These are phyloP conservation scores for Hydraecia micacea DNA, from an alignment of 2,888 invertebrate genomes.

Conservation along the genomic window DNA sequence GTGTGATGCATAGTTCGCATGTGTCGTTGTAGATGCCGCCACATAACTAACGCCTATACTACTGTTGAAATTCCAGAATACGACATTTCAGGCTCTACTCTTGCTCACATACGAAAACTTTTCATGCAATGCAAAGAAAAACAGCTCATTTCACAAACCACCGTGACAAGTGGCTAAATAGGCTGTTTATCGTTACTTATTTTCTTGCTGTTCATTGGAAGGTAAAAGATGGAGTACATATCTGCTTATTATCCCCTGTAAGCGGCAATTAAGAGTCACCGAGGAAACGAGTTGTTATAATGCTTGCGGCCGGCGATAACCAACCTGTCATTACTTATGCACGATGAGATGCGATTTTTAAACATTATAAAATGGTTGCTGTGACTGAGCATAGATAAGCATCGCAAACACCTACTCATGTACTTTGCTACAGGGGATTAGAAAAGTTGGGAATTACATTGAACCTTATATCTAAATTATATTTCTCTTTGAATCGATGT, in stretches of 20 bases:
- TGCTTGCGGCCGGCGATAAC: slow-evolving; percentile 53
- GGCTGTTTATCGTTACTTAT: slow-evolving; percentile 51
- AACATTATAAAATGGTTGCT: slow-evolving; percentile 51
- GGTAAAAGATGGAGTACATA: slow-evolving; percentile 52
- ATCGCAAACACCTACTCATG: slow-evolving; percentile 40
- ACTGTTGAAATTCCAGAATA: neutral
- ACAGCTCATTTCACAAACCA: slow-evolving; percentile 27
- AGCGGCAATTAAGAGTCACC: slow-evolving; percentile 64
- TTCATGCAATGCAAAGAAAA: neutral
- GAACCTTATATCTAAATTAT: neutral
- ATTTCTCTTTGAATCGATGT: neutral
- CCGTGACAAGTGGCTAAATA: slow-evolving; percentile 55
- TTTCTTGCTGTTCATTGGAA: slow-evolving; percentile 49
- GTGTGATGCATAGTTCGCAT: neutral
- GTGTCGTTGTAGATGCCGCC: neutral
- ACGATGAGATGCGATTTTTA: slow-evolving; percentile 63
- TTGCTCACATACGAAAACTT: neutral
- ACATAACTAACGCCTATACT: neutral
- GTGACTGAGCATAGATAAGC: slow-evolving; percentile 56
- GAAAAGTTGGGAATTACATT: neutral
- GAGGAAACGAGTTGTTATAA: slow-evolving; percentile 63
- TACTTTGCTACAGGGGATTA: slow-evolving; percentile 8
- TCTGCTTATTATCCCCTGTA: slow-evolving; percentile 61
- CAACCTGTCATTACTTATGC: slow-evolving; percentile 62
- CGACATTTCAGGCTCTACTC: neutral